Base-by-base conservation (phyloP, 1,140 invertebrate genomes). In the Conus ventricosus region DNA sequence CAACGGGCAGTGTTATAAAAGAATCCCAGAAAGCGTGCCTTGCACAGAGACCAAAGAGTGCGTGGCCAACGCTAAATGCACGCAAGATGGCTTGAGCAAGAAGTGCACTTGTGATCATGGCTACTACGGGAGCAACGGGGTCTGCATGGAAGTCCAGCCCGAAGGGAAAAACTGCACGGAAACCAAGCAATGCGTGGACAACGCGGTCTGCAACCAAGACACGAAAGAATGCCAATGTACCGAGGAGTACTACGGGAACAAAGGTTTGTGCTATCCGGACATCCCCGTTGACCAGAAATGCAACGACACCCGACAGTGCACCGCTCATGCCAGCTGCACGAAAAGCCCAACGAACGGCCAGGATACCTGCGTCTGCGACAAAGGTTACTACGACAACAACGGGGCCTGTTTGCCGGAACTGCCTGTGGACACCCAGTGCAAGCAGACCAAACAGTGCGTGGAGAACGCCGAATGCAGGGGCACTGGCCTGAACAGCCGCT, bases 261-360 rank as follows among this genome's bases (percentile, higher is more conserved):
- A 75, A 39, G 87, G 89, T 23, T 53, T 81, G 71, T 90, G 89
- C 82, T 63, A 78, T 15, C 86, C 84, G 1, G 87, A 90, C 51
- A 86, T 90, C 10, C 5, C n/a, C 5, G 87, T 82, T 15, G 71
- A 87, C 15, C 5, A 27, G 8, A 76, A 81, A 11, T 90, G 89
- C 80, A 90, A 90, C 57, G 54, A 78, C n/a, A 90, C 87, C 57
- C 75, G 86, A 55, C 89, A 90, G 78, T 90, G 89, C 87, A 90
- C 89, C 1, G 13, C 67, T 3, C 8, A 87, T 71, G 71, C 89
- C 13, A 17, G 67, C 13, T 90, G 89, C 67, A 0, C 3, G 0
- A 17, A 17, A 5, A 39, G 23, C 63, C 63, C 60, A 5, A 53
- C 25, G 11, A 53, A 23, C 27, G 87, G 82, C 23, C 27, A 84